Percentiles rank a stretch among this genome's conserved stretches.
Conservation (phyloP, 2,113 vertebrate species). For the Zeus faber region DNA sequence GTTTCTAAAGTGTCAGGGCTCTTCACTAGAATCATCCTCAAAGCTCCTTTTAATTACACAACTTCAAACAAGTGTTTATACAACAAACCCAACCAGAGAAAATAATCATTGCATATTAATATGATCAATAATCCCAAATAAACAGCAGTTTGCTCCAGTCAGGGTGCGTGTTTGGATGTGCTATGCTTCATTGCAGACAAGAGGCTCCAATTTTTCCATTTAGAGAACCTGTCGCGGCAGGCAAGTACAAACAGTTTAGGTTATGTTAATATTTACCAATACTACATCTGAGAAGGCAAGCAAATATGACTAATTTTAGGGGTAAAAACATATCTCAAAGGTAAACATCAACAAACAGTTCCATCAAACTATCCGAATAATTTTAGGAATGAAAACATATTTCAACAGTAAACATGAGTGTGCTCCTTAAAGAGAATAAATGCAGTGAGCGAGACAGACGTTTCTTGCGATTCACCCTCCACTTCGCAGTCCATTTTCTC, state of each 20-base stretch:
- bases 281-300: slow-evolving; percentile 15
- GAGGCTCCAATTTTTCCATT: neutral
- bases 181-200: slow-evolving; percentile 11
- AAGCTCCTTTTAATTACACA: slow-evolving; percentile 54
- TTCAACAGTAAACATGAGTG: slow-evolving; percentile 32
- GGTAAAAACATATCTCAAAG: slow-evolving; percentile 1
- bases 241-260: slow-evolving; percentile 27
- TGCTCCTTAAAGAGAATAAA: slow-evolving; percentile 23
- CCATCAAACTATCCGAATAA: neutral
- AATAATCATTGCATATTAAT: slow-evolving; percentile 60
- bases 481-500: slow-evolving; percentile 6
- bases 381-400: no score
- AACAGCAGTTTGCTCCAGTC: slow-evolving; percentile 47
- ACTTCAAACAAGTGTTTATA: slow-evolving; percentile 62
- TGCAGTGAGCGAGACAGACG: neutral
- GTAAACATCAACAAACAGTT: slow-evolving; percentile 1
- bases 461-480: neutral
- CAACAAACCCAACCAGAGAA: slow-evolving; percentile 55
- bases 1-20: slow-evolving; percentile 54
- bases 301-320: slow-evolving; percentile 49
- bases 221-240: neutral
- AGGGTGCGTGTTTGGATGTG: slow-evolving; percentile 31
- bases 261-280: slow-evolving; percentile 30
- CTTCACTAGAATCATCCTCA: slow-evolving; percentile 49
- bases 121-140: slow-evolving; percentile 58